A percentile compares a stretch with the other conserved stretches of the same genome.
Evolutionary conservation across 2,797 vertebrate species (phyloP).

Genomic region (Margarornis squamiger): DNA sequence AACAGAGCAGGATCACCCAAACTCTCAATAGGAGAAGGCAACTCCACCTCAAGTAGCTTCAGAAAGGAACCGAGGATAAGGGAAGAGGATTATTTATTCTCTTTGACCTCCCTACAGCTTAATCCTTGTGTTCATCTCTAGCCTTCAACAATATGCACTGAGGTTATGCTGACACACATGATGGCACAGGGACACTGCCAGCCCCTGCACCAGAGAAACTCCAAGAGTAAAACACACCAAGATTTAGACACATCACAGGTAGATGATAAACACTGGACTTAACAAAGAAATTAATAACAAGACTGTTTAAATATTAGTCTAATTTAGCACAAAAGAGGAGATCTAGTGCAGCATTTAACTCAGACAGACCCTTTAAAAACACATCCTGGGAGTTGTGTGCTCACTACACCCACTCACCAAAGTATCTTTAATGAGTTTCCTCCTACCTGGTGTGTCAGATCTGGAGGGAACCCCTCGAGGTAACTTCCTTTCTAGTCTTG

Average conservation of each 20-base stretch:
- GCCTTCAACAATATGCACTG: background rate
- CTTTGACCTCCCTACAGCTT: background rate
- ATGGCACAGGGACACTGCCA: background rate
- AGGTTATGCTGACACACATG: background rate
- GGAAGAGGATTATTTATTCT: background rate
- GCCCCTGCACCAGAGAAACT: background rate
- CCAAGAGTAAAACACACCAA: background rate
- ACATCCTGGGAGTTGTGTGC: slow-evolving; percentile 1
- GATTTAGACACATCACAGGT: background rate
- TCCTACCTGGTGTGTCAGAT: background rate
- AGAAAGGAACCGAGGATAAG: background rate
- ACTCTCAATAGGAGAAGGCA: background rate
- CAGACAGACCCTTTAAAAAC: slow-evolving; percentile 29
- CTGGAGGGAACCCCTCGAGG: slow-evolving; percentile 12
- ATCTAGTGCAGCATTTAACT: slow-evolving; percentile 29
- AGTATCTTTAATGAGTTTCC: background rate
- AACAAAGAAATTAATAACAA: slow-evolving; percentile 18
- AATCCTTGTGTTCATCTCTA: background rate
- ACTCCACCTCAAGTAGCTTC: background rate
- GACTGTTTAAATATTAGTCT: slow-evolving; percentile 50
- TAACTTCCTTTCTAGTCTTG: background rate
- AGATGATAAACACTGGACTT: slow-evolving; percentile 9
- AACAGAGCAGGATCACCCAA: background rate
- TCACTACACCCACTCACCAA: slow-evolving; percentile 16
- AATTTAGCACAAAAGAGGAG: slow-evolving; percentile 26